Base-by-base conservation (phyloP, 2,113 vertebrate species). In the Damaliscus lunatus region DNA sequence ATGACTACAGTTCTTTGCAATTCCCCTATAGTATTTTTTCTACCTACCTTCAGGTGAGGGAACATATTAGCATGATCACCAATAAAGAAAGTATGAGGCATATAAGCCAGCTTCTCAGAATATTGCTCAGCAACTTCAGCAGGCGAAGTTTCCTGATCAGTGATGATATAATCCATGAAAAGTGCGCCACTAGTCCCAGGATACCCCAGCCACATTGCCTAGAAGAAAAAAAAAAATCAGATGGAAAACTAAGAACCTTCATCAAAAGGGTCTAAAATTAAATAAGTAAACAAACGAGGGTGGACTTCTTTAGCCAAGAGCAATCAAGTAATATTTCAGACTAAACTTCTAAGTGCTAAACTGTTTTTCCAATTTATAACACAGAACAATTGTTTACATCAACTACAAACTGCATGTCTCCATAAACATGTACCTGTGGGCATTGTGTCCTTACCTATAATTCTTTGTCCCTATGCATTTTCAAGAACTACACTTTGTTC, bases 41-140 rank as follows among this genome's bases (percentile, higher is more conserved):
- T 81, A 94, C 98, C 0, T 99, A 99, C 99, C 99, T 99, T 99
- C 83, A 99, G 99, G 97, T 99, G 99, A 84, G 99, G 99, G 96
- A 99, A 99, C 99, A 99, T 99, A 98, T 99, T 99, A 95, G 99
- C 99, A 0, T 99, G 99, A 98, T 99, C 99, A 98, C 99, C 99
- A 88, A 99, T 99, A 97, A 99, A 99, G 98, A 99, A 99, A 25
- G 99, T 99, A 96, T 99, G 98, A 16, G 99, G 99, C 99, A 99
- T 99, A 98, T 99, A 99, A 93, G 99, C 99, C 96, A 99, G 97
- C 98, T 99, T 99, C 98, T 99, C 99, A 17, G 99, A 99, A 98
- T 99, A 99, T 91, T 99, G 99, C 96, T 99, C 99, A 86, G 99
- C 99, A 81, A 99, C 99, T 91, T 99, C 99, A 15, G 99, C 60